phyloP scores from a whole-genome alignment of 2,888 invertebrate species.

The Noctuana brunneofusca region DNA sequence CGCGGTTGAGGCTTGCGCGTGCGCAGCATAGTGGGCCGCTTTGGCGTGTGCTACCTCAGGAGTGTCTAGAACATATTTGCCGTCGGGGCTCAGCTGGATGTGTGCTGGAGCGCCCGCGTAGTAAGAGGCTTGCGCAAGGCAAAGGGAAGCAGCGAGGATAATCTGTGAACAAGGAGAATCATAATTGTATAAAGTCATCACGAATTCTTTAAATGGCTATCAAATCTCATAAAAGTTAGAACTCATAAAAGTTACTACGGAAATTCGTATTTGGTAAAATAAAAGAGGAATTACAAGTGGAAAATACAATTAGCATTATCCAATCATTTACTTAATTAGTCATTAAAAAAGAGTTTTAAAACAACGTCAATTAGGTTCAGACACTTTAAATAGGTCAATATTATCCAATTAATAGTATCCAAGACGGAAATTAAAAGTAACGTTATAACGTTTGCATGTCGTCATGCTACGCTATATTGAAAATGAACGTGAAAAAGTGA shows the following conservation, averaged over 20 bases:
- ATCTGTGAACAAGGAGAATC: constrained; percentile 55
- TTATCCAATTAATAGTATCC: constrained; percentile 9
- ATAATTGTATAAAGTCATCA: background rate
- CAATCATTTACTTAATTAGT: background rate
- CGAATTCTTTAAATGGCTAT: background rate
- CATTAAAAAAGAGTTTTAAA: background rate
- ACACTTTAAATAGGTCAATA: constrained; percentile 8
- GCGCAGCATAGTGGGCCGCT: constrained; percentile 74
- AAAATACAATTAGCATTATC: background rate
- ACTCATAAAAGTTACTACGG: too few species aligned
- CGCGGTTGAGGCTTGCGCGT: constrained; percentile 72
- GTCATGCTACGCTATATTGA: background rate
- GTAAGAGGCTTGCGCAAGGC: constrained; percentile 81
- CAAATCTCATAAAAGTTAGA: too few species aligned
- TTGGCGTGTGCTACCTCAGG: constrained; percentile 80
- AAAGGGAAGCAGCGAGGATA: constrained; percentile 75
- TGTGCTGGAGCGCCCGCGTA: constrained; percentile 77
- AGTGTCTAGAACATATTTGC: constrained; percentile 79
- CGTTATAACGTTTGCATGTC: constrained; percentile 6
- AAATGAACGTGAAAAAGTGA: constrained; percentile 9
- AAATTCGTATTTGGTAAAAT: background rate
- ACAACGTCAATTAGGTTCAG: background rate
- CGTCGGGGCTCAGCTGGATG: constrained; percentile 78
- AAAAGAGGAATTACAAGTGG: background rate
- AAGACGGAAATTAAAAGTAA: constrained; percentile 10